These are phyloP conservation scores for Hepsetus odoe DNA, from an alignment of 2,113 vertebrate species.

Conservation along the genomic window DNA sequence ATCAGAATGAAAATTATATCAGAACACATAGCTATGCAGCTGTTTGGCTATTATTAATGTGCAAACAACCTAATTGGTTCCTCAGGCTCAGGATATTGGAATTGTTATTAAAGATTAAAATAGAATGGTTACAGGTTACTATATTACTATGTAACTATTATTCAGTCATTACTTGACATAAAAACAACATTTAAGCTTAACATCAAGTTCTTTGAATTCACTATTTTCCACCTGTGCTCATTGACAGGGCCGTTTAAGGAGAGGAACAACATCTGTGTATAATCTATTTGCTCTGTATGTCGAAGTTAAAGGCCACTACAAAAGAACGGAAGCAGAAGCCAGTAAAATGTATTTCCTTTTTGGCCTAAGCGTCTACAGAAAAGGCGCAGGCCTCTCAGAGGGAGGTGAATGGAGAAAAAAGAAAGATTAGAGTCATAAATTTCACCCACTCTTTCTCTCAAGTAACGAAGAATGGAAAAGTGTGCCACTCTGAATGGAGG, in stretches of 20 bases:
- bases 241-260: not conserved
- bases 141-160: too few species aligned
- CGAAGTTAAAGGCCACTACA: slow-evolving; percentile 11
- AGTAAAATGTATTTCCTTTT: slow-evolving; percentile 30
- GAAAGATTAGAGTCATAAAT: slow-evolving; percentile 62
- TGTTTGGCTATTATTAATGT: too few species aligned
- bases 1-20: too few species aligned
- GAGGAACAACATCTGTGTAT: not conserved
- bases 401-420: slow-evolving; percentile 8
- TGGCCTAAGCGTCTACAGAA: slow-evolving; percentile 32
- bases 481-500: slow-evolving; percentile 41
- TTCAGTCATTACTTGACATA: too few species aligned
- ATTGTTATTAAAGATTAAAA: too few species aligned
- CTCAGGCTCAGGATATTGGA: too few species aligned
- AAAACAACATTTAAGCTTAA: too few species aligned
- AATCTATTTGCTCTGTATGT: not conserved
- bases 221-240: too few species aligned
- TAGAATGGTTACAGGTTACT: too few species aligned
- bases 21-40: too few species aligned
- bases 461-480: slow-evolving; percentile 61
- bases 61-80: too few species aligned
- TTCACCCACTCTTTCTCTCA: slow-evolving; percentile 64
- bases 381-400: slow-evolving; percentile 9
- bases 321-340: not conserved
- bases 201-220: too few species aligned